Conservation (phyloP, 53 echinoderm and acorn worm species). For the Luidia sarsii region DNA sequence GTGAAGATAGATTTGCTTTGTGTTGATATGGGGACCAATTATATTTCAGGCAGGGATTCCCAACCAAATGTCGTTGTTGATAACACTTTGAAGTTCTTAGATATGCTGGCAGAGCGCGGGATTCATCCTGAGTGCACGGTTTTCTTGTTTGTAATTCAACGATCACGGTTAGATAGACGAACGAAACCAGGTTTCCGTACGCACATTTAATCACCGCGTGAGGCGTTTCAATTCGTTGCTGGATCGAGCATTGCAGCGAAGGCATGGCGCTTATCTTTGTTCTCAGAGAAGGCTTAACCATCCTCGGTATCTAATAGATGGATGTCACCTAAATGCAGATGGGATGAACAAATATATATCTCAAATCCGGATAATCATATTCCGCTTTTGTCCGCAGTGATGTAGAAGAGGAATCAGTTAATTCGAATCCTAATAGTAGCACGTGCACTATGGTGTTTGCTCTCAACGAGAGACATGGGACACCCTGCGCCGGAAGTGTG, state of each 20-base stretch:
- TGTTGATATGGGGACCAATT: slow-evolving; percentile 16
- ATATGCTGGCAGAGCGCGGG: background rate
- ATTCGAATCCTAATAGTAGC: too few species aligned
- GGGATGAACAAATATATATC: slow-evolving; percentile 5
- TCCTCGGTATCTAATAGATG: background rate
- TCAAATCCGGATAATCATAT: background rate
- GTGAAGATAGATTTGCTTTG: background rate
- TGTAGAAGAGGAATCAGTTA: background rate
- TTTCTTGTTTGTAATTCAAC: background rate
- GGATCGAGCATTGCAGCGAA: background rate
- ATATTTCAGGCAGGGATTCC: background rate
- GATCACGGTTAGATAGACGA: background rate
- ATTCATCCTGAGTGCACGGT: background rate
- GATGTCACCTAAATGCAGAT: background rate
- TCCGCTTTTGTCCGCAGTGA: background rate
- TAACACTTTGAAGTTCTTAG: slow-evolving; percentile 10
- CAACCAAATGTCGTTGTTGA: background rate
- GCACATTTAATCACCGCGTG: background rate
- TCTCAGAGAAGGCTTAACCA: slow-evolving; percentile 2
- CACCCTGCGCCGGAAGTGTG: too few species aligned
- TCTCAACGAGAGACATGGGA: too few species aligned
- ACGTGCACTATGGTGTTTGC: too few species aligned
- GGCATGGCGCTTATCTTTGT: background rate
- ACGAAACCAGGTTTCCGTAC: background rate
- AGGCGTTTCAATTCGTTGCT: background rate